Evolutionary conservation across 2,888 invertebrate species (phyloP), one percentile per base, ranked within the genome.

Genomic region (Temnothorax ravouxi): DNA sequence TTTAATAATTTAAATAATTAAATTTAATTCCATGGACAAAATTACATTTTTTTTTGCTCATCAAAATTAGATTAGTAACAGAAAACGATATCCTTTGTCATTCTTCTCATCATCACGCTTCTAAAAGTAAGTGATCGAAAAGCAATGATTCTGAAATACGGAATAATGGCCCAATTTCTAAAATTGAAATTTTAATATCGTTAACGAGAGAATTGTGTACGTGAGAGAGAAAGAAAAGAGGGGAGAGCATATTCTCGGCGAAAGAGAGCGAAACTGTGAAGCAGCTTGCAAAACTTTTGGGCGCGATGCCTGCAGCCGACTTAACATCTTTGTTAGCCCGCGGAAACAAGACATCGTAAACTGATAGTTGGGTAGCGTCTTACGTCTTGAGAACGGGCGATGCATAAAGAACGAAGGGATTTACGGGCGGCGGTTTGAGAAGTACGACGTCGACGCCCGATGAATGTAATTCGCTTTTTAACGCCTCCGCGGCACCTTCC

Each of bases 401-500:
- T 67, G 91, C 91, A 84, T 94, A 94, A 76, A 94, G 91, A 86
- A 89, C 88, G 62, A 93, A 89, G 62, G 94, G 94, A 90, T 94
- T 94, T 85, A 93, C 92, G 38, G 92, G 89, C 50, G 94, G 94
- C 11, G 98, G 97, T 93, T 97, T 97, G 86, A 98, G 95, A 84
- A 97, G 96, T 62, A 98, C 96, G 50, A 98, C 97, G 92, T 96
- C 97, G 83, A 98, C 96, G 15, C 97, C 96, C 85, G 96, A 96
- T 4, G 97, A 96, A 79, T 96, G 96, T 87, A 98, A 95, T 89
- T 97, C 97, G 62, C 96, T 95, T 50, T 97, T 95, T 86, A 98
- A 94, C 8, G 97, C 97, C 50, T 96, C 96, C 85, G 97, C 97
- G 6, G 97, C 98, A 81, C 97, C 98, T 95, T 97, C 97, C 21